Percentiles rank a stretch among this genome's conserved stretches.
phyloP scores from a whole-genome alignment of 2,797 vertebrate genomes.

The Silurus aristotelis region DNA sequence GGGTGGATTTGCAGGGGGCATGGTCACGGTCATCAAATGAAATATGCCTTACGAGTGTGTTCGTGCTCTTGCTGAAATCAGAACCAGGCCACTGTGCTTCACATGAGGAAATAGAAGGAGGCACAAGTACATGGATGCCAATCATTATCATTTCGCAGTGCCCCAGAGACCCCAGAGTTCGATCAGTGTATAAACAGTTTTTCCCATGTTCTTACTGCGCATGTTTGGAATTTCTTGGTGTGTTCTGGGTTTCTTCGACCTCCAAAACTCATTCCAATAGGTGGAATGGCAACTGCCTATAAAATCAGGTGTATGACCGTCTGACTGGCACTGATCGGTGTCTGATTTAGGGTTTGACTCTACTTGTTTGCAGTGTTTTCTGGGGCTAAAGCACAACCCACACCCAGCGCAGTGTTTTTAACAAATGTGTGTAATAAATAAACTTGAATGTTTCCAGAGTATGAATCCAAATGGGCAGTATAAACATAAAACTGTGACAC shows the following conservation, averaged over 20 bases:
- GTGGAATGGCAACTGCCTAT: not conserved
- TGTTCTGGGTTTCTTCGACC: not conserved
- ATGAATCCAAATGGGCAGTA: not conserved
- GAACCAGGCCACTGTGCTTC: not conserved
- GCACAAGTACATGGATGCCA: not conserved
- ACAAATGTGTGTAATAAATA: not conserved
- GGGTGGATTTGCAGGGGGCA: not conserved
- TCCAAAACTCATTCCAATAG: not conserved
- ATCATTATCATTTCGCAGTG: not conserved
- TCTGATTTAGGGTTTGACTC: not conserved
- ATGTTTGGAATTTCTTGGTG: not conserved
- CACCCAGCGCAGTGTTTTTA: not conserved
- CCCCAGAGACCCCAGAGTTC: not conserved
- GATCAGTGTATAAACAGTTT: not conserved
- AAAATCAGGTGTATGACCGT: not conserved
- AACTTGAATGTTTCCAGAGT: not conserved
- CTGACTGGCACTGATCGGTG: not conserved
- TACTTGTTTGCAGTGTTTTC: not conserved
- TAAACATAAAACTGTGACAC: not conserved
- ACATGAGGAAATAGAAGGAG: not conserved
- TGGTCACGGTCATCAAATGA: not conserved
- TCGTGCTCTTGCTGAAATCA: not conserved
- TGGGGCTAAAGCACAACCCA: not conserved
- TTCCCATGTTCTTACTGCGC: not conserved
- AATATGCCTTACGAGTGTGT: not conserved